A percentile compares a stretch with the other conserved stretches of the same genome.
Conservation (phyloP, 2,797 vertebrate genomes). For the Acipenser ruthenus region DNA sequence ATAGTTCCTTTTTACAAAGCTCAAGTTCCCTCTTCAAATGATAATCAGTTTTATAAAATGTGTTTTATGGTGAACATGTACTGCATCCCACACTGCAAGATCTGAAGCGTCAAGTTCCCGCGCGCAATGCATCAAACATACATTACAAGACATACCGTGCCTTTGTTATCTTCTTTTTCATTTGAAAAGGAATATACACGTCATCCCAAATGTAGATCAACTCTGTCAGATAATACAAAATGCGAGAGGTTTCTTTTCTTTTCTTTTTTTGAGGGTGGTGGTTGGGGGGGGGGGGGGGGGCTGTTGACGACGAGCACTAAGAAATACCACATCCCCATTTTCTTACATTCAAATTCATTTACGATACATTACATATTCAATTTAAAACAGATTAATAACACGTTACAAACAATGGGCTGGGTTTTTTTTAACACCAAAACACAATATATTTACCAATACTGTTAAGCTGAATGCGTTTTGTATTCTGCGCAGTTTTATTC, state of each 20-base stretch:
- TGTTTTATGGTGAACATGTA: background rate
- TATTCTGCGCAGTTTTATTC: background rate
- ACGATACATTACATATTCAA: too few species aligned
- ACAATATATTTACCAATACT: too few species aligned
- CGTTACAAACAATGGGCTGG: too few species aligned
- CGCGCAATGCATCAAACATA: conserved; percentile 8
- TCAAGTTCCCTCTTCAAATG: conserved; percentile 2
- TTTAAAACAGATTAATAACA: too few species aligned
- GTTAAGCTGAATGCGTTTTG: too few species aligned
- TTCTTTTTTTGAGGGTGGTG: too few species aligned
- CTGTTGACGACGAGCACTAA: background rate
- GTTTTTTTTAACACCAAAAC: too few species aligned
- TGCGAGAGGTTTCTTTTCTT: background rate
- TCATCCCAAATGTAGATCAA: background rate
- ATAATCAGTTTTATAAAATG: conserved; percentile 8
- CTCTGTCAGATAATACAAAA: background rate
- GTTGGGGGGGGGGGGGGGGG: too few species aligned
- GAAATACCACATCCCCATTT: background rate
- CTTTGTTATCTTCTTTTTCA: background rate
- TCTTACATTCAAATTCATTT: background rate
- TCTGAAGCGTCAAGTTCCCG: background rate
- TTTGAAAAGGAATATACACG: too few species aligned
- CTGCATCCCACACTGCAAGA: background rate
- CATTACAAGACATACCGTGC: background rate
- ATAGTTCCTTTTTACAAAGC: background rate